A percentile compares a stretch with the other conserved stretches of the same genome.
phyloP scores from a whole-genome alignment of 2,113 vertebrate species.

The Odocoileus hemionus region DNA sequence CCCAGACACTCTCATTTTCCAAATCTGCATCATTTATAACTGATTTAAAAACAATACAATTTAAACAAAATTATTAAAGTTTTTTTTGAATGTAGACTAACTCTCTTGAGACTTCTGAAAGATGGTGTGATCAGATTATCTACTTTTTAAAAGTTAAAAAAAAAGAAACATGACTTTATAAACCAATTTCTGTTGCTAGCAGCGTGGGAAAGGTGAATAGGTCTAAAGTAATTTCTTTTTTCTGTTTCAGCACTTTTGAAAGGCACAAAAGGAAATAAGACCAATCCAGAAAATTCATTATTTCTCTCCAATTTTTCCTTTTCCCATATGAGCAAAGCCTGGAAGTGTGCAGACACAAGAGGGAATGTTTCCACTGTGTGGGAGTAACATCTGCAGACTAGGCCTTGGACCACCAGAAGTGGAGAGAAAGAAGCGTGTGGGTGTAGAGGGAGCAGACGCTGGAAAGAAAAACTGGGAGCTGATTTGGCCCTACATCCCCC shows the following conservation, averaged over 20 bases:
- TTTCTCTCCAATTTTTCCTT: constrained; percentile 49
- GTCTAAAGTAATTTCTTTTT: constrained; percentile 49
- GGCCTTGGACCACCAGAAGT: constrained; percentile 44
- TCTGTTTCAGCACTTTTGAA: not conserved
- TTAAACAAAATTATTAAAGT: not conserved
- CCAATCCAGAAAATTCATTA: constrained; percentile 27
- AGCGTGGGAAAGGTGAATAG: constrained; percentile 57
- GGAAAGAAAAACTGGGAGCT: not conserved
- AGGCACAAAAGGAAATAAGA: constrained; percentile 36
- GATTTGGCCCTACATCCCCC: not conserved
- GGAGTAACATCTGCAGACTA: constrained; percentile 71
- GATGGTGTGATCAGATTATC: not conserved
- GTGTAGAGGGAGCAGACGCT: constrained; percentile 15
- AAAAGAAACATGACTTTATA: not conserved
- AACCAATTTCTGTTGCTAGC: not conserved
- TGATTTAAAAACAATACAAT: not conserved
- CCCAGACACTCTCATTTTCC: not conserved
- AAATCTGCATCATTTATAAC: not conserved
- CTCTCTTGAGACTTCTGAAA: not conserved
- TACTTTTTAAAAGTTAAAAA: not conserved
- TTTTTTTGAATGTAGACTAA: not conserved
- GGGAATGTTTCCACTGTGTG: constrained; percentile 64
- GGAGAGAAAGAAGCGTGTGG: not conserved
- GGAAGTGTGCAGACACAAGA: constrained; percentile 36
- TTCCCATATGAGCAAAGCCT: constrained; percentile 44